These are phyloP conservation scores for Sinocyclocheilus anshuiensis DNA, from an alignment of 2,113 vertebrate species.

Conservation along the genomic window DNA sequence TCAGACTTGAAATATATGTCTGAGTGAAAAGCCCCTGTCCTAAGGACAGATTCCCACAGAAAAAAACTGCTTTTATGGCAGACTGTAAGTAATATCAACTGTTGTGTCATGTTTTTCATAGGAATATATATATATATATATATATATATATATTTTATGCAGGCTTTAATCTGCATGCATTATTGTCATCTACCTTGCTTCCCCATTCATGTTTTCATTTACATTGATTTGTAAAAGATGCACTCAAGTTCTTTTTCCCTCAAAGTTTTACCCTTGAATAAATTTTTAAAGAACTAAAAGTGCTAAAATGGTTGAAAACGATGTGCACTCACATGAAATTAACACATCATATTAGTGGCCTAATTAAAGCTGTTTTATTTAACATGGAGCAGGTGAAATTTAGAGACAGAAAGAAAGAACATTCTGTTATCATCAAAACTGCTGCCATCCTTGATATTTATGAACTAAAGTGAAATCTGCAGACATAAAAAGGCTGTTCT, in stretches of 20 bases:
- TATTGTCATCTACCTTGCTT: background rate
- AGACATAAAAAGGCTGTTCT: background rate
- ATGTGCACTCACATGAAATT: background rate
- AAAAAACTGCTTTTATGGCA: background rate
- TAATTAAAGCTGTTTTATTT: background rate
- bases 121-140: no score
- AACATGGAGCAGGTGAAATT: background rate
- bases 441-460: background rate
- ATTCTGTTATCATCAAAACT: background rate
- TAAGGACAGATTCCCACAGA: background rate
- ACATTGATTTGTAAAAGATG: background rate
- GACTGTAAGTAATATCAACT: background rate
- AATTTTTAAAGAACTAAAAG: background rate
- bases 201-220: no score
- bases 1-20: slow-evolving; percentile 2
- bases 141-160: background rate
- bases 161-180: background rate
- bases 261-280: background rate
- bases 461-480: background rate
- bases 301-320: background rate
- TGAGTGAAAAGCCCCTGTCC: background rate
- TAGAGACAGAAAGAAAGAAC: background rate
- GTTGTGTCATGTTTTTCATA: no score
- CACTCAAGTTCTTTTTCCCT: background rate
- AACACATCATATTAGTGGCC: background rate